Base-by-base conservation (phyloP, 1,140 invertebrate genomes). In the Drosophila chauvacae region DNA sequence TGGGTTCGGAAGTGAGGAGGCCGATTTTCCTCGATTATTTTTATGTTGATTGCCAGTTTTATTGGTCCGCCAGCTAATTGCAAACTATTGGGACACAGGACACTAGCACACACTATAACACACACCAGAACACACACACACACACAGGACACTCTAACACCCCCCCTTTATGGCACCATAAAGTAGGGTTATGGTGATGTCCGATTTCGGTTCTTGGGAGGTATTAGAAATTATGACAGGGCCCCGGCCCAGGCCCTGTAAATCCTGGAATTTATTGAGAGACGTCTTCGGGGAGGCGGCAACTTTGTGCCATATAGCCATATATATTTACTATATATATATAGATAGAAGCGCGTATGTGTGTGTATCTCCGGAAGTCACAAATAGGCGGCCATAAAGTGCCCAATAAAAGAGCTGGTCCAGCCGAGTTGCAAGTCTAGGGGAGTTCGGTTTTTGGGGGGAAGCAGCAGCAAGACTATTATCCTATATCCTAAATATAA, bases 211-310 rank as follows among this genome's bases (percentile, higher is more conserved):
- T 62, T 61, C 51, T 23, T 48, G 14, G 51, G 30, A 23, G 68
- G 74, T 85, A 88, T 88, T 88, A 90, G 85, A 90, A 88, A 80
- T 90, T 84, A 88, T 88, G 84, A 88, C 81, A 81, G 64, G 33
- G 41, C 35, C 18, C 53, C 56, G 6, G 50, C 11, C 48, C 16
- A 20, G 59, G 71, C 44, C 75, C 77, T 62, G 76, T 82, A 88
- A 87, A 88, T 88, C 80, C 69, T 61, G 39, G 65, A 88, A 87
- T 83, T 87, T 88, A 87, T 87, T 88, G 73, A 77, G 28, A 50
- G 33, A 37, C 23, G 4, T 26, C 18, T 18, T 35, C 14, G 20
- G 13, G 13, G 42, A 30, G 37, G 41, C 20, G 18, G 28, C 30
- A 23, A 63, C 63, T 39, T 62, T 61, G 14, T 61, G 47, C 7